A percentile compares a stretch with the other conserved stretches of the same genome.
Evolutionary conservation across 2,113 vertebrate genomes (phyloP).

Genomic region (Pyrgilauda ruficollis): DNA sequence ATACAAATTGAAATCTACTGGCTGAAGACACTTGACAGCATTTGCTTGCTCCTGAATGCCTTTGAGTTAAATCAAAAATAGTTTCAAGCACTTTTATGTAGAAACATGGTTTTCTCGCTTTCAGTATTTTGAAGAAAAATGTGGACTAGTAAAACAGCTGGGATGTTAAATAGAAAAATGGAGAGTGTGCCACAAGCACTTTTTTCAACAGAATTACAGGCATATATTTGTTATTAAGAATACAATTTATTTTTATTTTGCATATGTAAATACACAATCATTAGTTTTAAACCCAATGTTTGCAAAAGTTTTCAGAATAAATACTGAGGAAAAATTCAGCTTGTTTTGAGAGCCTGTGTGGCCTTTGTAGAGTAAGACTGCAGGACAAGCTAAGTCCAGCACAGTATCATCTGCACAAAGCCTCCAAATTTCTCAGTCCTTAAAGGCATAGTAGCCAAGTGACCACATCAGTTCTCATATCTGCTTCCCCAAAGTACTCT

Average conservation of each 20-base stretch:
- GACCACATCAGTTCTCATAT: background rate
- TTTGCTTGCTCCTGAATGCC: conserved; percentile 27
- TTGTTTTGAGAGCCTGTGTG: background rate
- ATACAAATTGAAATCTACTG: conserved; percentile 63
- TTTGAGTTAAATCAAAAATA: conserved; percentile 48
- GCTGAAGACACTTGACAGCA: conserved; percentile 28
- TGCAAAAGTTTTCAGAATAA: conserved; percentile 33
- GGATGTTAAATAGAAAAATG: conserved; percentile 30
- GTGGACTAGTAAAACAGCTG: background rate
- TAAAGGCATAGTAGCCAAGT: conserved; percentile 6
- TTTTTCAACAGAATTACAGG: conserved; percentile 8
- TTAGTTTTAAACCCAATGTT: conserved; percentile 44
- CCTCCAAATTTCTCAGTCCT: background rate
- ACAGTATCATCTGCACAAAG: background rate
- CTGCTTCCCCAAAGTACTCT: background rate
- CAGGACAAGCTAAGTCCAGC: background rate
- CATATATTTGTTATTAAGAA: conserved; percentile 26
- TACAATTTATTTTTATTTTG: background rate
- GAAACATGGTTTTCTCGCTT: background rate
- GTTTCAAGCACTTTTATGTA: conserved; percentile 19
- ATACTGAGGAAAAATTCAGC: background rate
- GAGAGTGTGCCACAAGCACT: background rate
- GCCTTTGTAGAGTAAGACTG: background rate
- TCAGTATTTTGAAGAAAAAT: background rate
- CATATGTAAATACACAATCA: conserved; percentile 21